Evolutionary conservation across 2,888 invertebrate genomes (phyloP).

Genomic region (Miltochrista miniata): DNA sequence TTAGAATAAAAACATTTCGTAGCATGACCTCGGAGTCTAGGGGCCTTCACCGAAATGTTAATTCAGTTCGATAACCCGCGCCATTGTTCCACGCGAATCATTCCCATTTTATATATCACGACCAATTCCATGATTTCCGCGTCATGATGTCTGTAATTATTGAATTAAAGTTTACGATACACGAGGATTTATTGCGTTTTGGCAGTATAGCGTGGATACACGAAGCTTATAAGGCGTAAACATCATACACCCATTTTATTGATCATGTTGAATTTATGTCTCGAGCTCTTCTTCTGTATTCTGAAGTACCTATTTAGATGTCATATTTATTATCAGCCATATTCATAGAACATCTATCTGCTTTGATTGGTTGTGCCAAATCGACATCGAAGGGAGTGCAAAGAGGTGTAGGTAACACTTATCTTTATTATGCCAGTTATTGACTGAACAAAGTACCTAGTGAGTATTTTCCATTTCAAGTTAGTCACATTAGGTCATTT

Average conservation of each 20-base stretch:
- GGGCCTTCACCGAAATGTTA: conserved; percentile 81
- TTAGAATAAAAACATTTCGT: conserved; percentile 34
- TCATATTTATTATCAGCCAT: not conserved
- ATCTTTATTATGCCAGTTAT: too few species aligned
- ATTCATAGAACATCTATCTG: not conserved
- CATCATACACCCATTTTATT: conserved; percentile 34
- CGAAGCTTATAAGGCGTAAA: conserved; percentile 48
- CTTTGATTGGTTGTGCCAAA: not conserved
- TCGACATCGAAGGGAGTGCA: not conserved
- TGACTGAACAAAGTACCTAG: too few species aligned
- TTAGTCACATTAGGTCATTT: too few species aligned
- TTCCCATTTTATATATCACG: conserved; percentile 75
- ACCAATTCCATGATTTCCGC: conserved; percentile 75
- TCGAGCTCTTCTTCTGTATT: not conserved
- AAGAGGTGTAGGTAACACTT: not conserved
- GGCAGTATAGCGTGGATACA: conserved; percentile 32
- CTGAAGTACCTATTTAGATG: not conserved
- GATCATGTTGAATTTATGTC: conserved; percentile 13
- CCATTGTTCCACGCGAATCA: conserved; percentile 73
- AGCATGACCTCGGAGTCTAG: conserved; percentile 66
- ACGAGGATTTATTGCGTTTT: conserved; percentile 54
- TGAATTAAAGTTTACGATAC: conserved; percentile 67
- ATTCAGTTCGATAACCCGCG: conserved; percentile 70
- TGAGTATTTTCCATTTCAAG: too few species aligned
- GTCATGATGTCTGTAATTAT: conserved; percentile 68